A percentile compares a stretch with the other conserved stretches of the same genome.
phyloP scores from a whole-genome alignment of 2,888 invertebrate genomes.

The Cheilosia urbana region DNA sequence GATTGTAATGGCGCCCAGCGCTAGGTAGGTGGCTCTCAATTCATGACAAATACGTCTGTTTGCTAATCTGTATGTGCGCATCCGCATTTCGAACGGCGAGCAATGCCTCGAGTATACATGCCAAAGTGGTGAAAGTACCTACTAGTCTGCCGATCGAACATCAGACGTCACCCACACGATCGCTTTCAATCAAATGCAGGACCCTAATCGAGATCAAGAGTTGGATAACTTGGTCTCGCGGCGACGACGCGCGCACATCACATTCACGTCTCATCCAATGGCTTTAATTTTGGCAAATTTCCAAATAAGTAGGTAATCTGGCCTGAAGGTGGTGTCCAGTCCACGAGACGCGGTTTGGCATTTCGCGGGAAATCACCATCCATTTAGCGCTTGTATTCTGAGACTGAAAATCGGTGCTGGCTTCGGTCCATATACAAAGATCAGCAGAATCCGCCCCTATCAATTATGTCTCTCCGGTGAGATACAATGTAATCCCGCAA shows the following conservation, averaged over 20 bases:
- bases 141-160: background rate
- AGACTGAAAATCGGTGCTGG: slow-evolving; percentile 12
- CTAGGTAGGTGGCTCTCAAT: background rate
- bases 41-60: slow-evolving; percentile 26
- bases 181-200: slow-evolving; percentile 47
- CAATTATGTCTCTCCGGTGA: slow-evolving; percentile 23
- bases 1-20: background rate
- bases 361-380: slow-evolving; percentile 48
- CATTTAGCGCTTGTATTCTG: slow-evolving; percentile 46
- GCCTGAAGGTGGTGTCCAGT: slow-evolving; percentile 45
- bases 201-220: slow-evolving; percentile 25
- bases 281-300: slow-evolving; percentile 56
- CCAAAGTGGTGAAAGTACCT: slow-evolving; percentile 55
- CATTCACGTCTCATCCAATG: slow-evolving; percentile 31
- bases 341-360: slow-evolving; percentile 10
- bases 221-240: slow-evolving; percentile 39
- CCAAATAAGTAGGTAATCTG: slow-evolving; percentile 39
- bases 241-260: slow-evolving; percentile 9
- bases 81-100: slow-evolving; percentile 19
- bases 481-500: slow-evolving; percentile 3
- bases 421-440: background rate
- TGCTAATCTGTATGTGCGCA: slow-evolving; percentile 15
- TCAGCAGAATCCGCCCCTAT: slow-evolving; percentile 50
- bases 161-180: slow-evolving; percentile 42
- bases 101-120: slow-evolving; percentile 2